Conservation (phyloP, 2,113 vertebrate species). For the Physeter macrocephalus region DNA sequence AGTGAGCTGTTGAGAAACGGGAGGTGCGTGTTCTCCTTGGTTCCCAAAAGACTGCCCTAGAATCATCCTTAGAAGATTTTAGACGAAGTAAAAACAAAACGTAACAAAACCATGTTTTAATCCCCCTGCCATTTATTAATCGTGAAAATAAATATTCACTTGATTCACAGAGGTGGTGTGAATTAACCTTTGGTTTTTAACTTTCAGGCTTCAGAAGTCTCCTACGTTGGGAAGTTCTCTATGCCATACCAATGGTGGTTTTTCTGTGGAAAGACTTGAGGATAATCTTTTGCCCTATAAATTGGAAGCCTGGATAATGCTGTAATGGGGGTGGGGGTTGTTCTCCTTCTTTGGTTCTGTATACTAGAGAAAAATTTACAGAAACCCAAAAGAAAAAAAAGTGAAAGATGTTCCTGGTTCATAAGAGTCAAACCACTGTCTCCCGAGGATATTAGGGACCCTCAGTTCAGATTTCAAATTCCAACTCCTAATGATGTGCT, state of each 20-base stretch:
- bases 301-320: neutral
- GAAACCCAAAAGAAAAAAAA: neutral
- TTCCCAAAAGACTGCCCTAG: neutral
- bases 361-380: neutral
- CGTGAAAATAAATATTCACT: neutral
- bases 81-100: neutral
- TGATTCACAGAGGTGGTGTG: neutral
- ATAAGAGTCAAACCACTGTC: neutral
- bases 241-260: rapidly evolving
- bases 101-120: neutral
- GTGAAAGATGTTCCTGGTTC: neutral
- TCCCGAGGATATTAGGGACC: neutral
- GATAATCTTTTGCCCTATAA: neutral
- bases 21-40: neutral
- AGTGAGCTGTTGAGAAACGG: neutral
- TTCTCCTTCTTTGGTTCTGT: neutral
- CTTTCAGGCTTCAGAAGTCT: neutral
- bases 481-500: neutral
- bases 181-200: neutral
- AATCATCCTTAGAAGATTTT: neutral
- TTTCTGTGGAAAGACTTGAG: neutral
- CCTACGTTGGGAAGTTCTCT: too few species aligned
- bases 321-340: rapidly evolving
- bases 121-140: neutral
- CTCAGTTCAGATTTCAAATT: neutral